Conservation (phyloP, 2,797 vertebrate species). For the Micropoecilia bifurca region DNA sequence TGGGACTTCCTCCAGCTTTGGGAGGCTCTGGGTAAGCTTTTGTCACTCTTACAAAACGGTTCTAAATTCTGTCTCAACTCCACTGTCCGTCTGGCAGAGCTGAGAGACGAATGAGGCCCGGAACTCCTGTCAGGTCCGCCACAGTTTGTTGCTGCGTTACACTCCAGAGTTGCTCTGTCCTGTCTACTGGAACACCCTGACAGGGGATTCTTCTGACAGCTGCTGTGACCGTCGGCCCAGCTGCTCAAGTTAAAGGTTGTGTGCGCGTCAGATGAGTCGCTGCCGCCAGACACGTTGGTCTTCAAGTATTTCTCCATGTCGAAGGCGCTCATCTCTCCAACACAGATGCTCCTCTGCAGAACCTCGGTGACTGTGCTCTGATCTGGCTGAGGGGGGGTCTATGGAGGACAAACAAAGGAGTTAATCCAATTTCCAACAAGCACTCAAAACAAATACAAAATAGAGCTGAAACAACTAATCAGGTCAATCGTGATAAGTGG, state of each 20-base stretch:
- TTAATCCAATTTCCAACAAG: not conserved
- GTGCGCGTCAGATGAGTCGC: constrained; percentile 70
- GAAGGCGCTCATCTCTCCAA: constrained; percentile 76
- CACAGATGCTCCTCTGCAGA: constrained; percentile 73
- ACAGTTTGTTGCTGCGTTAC: constrained; percentile 28
- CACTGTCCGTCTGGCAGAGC: constrained; percentile 50
- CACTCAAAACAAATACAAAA: not conserved
- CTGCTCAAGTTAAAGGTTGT: constrained; percentile 75
- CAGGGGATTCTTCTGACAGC: constrained; percentile 49
- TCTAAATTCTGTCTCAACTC: constrained; percentile 47
- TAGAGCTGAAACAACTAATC: not conserved
- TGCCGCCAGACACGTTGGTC: constrained; percentile 75
- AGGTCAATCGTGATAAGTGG: too few relatives aligned
- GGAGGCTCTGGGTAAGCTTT: constrained; percentile 34
- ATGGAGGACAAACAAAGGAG: not conserved
- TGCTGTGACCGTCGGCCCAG: constrained; percentile 59
- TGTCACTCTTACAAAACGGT: constrained; percentile 26
- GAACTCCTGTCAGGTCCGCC: constrained; percentile 56
- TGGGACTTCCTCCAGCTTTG: constrained; percentile 39
- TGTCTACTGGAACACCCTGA: constrained; percentile 29
- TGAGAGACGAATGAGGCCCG: constrained; percentile 32
- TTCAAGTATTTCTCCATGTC: constrained; percentile 94
- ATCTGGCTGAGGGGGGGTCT: constrained; percentile 38
- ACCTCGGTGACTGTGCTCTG: constrained; percentile 51
- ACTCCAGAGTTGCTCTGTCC: constrained; percentile 4